Evolutionary conservation across 2,888 invertebrate genomes (phyloP), one percentile per base, ranked within the genome.

Genomic region (Ditula angustiorana): DNA sequence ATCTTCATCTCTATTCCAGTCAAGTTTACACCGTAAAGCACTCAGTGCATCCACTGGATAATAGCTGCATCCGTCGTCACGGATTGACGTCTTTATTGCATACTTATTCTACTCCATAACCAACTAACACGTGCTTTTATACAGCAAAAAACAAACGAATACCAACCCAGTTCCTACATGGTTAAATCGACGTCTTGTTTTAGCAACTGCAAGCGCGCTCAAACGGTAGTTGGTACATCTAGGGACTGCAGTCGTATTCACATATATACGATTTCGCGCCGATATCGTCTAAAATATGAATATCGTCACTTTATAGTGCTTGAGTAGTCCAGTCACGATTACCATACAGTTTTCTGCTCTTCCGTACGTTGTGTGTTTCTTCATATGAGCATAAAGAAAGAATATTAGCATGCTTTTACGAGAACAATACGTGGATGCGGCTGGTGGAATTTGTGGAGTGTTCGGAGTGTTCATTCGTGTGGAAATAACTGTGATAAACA

Each of bases 71-170:
- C 79, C 79, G 81, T 81, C 81, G 79, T 80, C 82, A 82, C 75
- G 73, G 81, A 83, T 83, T 85, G 86, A 85, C 80, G 81, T 81
- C 82, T 85, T 83, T 84, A 86, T 81, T 81, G 84, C 84, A 83
- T 81, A 81, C 81, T 82, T 80, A 79, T 80, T 74, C 76, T 57
- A 21, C 49, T 62, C 41, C 44, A 46, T n/a, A 5, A 33, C 44
- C 52, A 61, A 61, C 41, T 53, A 44, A 61, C 41, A 53, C 19
- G 21, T 3, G 23, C 61, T 7, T 30, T 10, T 13, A 1, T 5
- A 5, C 8, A 21, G 16, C 1, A 1, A 50, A 33, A 53, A 11
- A 28, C 26, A 41, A 24, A 19, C 52, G 11, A 61, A 61, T 26
- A n/a, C 4, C 23, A 11, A 33, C 52, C 21, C 41, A 44, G 24